Conservation (phyloP, 64 coral and sea anemone species). For the Exaiptasia diaphana region DNA sequence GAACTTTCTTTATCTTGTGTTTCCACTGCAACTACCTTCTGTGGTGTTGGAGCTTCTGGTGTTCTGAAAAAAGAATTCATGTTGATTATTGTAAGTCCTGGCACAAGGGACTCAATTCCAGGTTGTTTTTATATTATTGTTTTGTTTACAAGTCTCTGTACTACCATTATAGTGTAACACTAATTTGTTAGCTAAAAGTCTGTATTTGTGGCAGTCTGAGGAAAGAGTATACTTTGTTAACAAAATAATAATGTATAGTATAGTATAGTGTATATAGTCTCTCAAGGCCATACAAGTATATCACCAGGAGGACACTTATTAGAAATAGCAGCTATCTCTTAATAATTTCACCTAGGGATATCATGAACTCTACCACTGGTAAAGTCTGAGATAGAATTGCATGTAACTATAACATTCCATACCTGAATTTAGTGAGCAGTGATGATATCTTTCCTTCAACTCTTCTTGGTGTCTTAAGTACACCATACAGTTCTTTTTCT, state of each 20-base stretch:
- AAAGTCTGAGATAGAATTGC: not conserved
- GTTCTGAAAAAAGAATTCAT: conserved; percentile 3
- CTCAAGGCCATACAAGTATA: too few relatives aligned
- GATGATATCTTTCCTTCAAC: conserved; percentile 48
- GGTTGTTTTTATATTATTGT: not conserved
- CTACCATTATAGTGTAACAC: not conserved
- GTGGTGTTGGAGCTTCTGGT: conserved; percentile 15
- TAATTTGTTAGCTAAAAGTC: not conserved
- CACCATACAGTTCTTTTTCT: conserved; percentile 32
- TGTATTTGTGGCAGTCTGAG: not conserved
- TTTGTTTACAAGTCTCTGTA: not conserved
- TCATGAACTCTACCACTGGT: not conserved
- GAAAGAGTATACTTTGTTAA: not conserved
- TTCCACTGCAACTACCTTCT: not conserved
- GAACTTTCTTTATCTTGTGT: not conserved
- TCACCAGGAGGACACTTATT: too few relatives aligned
- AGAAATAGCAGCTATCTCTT: not conserved
- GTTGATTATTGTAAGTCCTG: too few relatives aligned
- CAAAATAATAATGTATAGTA: not conserved
- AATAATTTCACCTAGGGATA: not conserved
- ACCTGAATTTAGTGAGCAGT: conserved; percentile 75
- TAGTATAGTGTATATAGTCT: too few relatives aligned
- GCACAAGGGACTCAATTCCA: too few relatives aligned
- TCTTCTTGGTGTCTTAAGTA: conserved; percentile 59
- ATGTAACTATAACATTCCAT: not conserved